Evolutionary conservation across 2,797 vertebrate species (phyloP).

Genomic region (Anabacerthia variegaticeps): DNA sequence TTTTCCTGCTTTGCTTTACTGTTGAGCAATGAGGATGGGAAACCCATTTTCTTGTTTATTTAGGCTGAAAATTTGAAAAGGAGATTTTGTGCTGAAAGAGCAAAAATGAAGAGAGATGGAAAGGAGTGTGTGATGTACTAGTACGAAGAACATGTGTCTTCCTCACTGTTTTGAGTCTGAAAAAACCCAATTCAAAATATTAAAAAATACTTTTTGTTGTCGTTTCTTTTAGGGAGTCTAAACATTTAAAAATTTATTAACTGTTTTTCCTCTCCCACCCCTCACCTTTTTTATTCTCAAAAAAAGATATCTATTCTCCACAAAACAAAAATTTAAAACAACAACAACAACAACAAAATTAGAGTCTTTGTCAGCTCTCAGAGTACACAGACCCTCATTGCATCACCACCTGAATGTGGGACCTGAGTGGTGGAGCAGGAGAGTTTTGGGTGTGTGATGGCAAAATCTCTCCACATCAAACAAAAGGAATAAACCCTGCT

Average conservation of each 20-base stretch:
- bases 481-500: no score
- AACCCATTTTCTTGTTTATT: not conserved
- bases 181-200: not conserved
- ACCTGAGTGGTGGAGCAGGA: not conserved
- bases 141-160: not conserved
- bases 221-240: not conserved
- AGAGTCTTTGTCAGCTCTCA: not conserved
- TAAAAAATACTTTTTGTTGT: not conserved
- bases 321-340: not conserved
- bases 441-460: no score
- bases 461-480: no score
- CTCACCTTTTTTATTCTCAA: not conserved
- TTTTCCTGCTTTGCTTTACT: not conserved
- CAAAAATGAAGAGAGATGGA: not conserved
- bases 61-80: not conserved
- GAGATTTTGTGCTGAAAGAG: not conserved
- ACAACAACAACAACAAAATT: not conserved
- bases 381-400: rapidly evolving
- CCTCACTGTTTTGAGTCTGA: not conserved
- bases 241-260: not conserved
- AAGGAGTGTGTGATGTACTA: not conserved
- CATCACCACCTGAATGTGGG: not conserved
- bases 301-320: not conserved
- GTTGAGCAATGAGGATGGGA: not conserved
- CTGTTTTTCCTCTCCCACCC: rapidly evolving